phyloP scores from a whole-genome alignment of 2,888 invertebrate species.

The Anorthoa munda region DNA sequence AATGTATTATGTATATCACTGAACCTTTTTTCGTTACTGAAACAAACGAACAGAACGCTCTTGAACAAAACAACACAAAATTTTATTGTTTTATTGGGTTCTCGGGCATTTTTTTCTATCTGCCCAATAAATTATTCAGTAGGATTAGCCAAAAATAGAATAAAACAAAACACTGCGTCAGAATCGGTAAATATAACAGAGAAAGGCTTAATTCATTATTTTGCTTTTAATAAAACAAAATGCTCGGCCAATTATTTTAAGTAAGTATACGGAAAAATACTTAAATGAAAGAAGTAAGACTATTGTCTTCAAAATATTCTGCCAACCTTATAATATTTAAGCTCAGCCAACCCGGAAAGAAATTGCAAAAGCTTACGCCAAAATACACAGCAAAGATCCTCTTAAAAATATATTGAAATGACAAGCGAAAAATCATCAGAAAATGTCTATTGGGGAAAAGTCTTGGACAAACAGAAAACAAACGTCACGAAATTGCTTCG shows the following conservation, averaged over 20 bases:
- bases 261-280: conserved; percentile 10
- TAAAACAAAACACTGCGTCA: background rate
- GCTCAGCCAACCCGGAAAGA: conserved; percentile 10
- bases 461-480: conserved; percentile 21
- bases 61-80: too few relatives aligned
- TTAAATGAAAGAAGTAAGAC: conserved; percentile 9
- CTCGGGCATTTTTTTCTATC: too few relatives aligned
- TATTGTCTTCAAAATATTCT: background rate
- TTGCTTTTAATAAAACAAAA: conserved; percentile 19
- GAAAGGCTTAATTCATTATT: background rate
- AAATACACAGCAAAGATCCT: conserved; percentile 21
- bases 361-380: conserved; percentile 21
- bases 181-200: background rate
- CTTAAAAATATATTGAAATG: conserved; percentile 39
- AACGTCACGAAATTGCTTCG: conserved; percentile 14
- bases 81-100: too few relatives aligned
- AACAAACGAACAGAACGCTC: too few relatives aligned
- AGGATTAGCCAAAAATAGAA: background rate
- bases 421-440: conserved; percentile 8
- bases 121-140: background rate
- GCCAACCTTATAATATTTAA: conserved; percentile 4
- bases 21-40: too few relatives aligned
- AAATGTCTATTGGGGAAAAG: conserved; percentile 14
- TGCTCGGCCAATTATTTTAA: conserved; percentile 31
- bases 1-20: too few relatives aligned